These are phyloP conservation scores for Aleiodes alternator DNA, from an alignment of 2,888 invertebrate species.

Conservation along the genomic window DNA sequence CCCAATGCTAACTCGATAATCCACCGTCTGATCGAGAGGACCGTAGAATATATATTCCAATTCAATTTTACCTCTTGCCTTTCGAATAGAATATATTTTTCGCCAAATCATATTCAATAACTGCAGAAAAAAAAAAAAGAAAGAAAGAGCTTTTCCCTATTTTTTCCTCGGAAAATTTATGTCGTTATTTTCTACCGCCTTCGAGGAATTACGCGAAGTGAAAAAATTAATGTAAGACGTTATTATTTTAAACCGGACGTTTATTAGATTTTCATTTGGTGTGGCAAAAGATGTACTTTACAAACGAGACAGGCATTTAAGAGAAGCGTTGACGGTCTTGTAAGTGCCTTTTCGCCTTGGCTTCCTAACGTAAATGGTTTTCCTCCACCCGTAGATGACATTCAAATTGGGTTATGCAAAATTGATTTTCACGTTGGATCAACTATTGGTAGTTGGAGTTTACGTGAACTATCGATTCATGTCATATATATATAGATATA, in stretches of 20 bases:
- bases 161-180: no score
- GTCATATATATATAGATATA: no score
- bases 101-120: constrained; percentile 23
- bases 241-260: constrained; percentile 19
- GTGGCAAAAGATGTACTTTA: not conserved
- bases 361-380: constrained; percentile 62
- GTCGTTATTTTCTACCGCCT: no score
- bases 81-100: not conserved
- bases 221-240: constrained; percentile 21
- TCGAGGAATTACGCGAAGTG: no score
- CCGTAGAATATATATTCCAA: constrained; percentile 30
- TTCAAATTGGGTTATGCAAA: constrained; percentile 72
- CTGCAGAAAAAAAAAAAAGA: not conserved
- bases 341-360: constrained; percentile 49
- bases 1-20: constrained; percentile 43
- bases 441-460: constrained; percentile 62
- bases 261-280: constrained; percentile 1
- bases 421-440: constrained; percentile 70
- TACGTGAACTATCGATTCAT: constrained; percentile 4
- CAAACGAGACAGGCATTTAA: not conserved
- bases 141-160: not conserved
- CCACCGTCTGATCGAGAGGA: constrained; percentile 43
- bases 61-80: constrained; percentile 24
- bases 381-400: constrained; percentile 67
- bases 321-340: constrained; percentile 26